Evolutionary conservation across 2,113 vertebrate species (phyloP), one percentile per base, ranked within the genome.

Genomic region (Epinephelus lanceolatus): DNA sequence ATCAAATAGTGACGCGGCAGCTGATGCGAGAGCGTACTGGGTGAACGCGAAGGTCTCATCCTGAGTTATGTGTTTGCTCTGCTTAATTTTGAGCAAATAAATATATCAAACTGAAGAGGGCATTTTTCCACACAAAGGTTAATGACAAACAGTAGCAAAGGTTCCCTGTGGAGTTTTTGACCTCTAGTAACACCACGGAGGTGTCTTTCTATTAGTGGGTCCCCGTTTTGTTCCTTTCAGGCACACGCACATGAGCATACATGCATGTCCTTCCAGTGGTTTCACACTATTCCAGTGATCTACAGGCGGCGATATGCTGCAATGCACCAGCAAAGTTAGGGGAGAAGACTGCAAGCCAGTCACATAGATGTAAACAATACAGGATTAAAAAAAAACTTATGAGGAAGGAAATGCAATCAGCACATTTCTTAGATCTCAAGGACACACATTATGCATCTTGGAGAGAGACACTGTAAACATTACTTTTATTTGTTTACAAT

Each of bases 1-100:
- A 86, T 62, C 83, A 66, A 63, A 85, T 77, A 65, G 56, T n/a
- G 30, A 79, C n/a, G 27, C 19, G 0, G 56, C 51, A 71, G 56
- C 75, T 71, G 51, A 84, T 23, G 52, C 51, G 61, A 73, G 56
- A 18, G 25, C 56, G 47, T n/a, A 55, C 63, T 52, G 23, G 49
- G 74, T 42, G 40, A 80, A 59, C 18, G 60, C 55, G 49, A 79
- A 78, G 47, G 14, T 80, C 59, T 59, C 8, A 21, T 42, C n/a
- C 25, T 76, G 37, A 63, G 21, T 69, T 57, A 55, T 68, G n/a
- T n/a, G 51, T 72, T 71, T 70, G 11, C 69, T 71, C 47, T 61
- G 63, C 4, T 61, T n/a, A 2, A 61, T 72, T 49, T 18, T 49
- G 7, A 30, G 65, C 10, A 45, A 8, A 19, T 37, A 18, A 51